Conservation (phyloP, 2,113 vertebrate species). For the Ancistrus triradiatus region DNA sequence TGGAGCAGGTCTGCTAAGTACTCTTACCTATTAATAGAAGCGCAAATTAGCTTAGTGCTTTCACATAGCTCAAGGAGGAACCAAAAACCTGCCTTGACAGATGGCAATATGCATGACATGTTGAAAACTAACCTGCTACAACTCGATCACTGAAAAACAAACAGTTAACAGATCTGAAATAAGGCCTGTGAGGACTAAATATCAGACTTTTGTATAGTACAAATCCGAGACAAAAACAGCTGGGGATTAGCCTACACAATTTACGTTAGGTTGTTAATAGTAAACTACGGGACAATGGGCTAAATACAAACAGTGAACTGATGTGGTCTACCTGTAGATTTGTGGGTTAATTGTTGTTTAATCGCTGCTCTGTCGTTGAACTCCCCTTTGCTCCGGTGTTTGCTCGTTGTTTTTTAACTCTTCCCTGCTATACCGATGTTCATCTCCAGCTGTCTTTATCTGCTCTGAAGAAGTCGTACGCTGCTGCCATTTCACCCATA, state of each 20-base stretch:
- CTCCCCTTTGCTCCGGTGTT: neutral
- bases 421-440: neutral
- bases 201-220: neutral
- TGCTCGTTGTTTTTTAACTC: constrained; percentile 1
- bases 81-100: neutral
- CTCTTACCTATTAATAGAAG: constrained; percentile 67
- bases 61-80: constrained; percentile 68
- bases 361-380: neutral
- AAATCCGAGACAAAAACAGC: neutral
- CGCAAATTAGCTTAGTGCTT: constrained; percentile 61
- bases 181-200: neutral
- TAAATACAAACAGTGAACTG: neutral
- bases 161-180: too few species aligned
- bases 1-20: neutral
- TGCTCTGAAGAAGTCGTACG: constrained; percentile 24
- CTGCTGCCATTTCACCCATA: constrained; percentile 1
- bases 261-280: too few species aligned
- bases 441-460: neutral
- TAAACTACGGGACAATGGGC: neutral
- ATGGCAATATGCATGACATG: too few species aligned
- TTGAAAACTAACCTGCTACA: too few species aligned
- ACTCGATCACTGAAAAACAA: too few species aligned
- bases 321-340: constrained; percentile 10
- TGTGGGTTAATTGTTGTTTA: neutral
- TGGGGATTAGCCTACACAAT: neutral